Evolutionary conservation across 53 echinoderm and acorn worm genomes (phyloP).

Genomic region (Hippasteria phrygiana): DNA sequence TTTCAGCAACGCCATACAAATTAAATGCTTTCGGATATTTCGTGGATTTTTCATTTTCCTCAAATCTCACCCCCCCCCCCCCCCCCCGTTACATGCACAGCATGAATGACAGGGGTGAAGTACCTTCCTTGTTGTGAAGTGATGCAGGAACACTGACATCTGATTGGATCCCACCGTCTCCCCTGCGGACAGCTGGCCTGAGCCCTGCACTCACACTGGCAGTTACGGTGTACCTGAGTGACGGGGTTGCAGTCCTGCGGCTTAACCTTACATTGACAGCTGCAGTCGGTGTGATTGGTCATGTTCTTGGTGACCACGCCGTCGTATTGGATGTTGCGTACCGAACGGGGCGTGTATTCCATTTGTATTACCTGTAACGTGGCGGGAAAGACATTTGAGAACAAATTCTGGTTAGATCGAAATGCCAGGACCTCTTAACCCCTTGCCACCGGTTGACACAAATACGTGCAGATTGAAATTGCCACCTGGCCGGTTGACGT

Average conservation of each 20-base stretch:
- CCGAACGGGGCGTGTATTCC: conserved; percentile 35
- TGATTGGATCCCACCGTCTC: conserved; percentile 80
- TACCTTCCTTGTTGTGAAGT: conserved; percentile 77
- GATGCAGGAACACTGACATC: conserved; percentile 83
- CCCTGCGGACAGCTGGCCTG: conserved; percentile 67
- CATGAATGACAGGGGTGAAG: neutral
- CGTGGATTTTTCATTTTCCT: too few species aligned
- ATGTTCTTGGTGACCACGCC: conserved; percentile 44
- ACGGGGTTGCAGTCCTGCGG: conserved; percentile 67
- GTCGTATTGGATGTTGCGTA: conserved; percentile 12
- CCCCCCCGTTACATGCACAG: too few species aligned
- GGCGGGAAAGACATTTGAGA: too few species aligned
- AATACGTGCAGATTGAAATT: too few species aligned
- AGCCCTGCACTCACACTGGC: conserved; percentile 82
- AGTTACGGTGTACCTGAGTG: conserved; percentile 75
- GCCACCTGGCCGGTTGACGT: too few species aligned
- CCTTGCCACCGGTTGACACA: too few species aligned
- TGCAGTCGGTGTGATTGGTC: conserved; percentile 62
- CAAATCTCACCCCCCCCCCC: too few species aligned
- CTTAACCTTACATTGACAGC: conserved; percentile 73
- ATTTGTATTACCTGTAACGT: conserved; percentile 57
- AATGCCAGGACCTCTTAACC: too few species aligned
- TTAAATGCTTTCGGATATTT: too few species aligned
- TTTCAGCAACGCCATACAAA: too few species aligned
- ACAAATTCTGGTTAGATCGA: too few species aligned